Percentiles rank a stretch among this genome's conserved stretches.
Evolutionary conservation across 2,888 invertebrate genomes (phyloP).

Genomic region (Caenorhabditis zanzibari): DNA sequence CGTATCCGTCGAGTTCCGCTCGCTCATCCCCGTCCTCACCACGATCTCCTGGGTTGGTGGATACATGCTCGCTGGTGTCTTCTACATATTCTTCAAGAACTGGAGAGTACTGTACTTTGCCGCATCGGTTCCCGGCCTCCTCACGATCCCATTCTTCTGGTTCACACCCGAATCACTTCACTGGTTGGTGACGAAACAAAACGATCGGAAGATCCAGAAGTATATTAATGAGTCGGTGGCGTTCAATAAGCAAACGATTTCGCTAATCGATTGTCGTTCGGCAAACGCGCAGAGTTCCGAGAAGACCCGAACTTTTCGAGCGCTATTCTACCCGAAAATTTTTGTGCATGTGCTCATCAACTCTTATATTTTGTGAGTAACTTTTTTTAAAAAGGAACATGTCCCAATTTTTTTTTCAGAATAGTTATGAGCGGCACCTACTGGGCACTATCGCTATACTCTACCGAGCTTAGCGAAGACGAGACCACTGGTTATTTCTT

Average conservation of each 20-base stretch:
- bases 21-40: conserved; percentile 68
- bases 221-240: conserved; percentile 72
- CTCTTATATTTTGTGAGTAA: conserved; percentile 76
- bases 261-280: conserved; percentile 37
- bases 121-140: conserved; percentile 74
- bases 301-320: conserved; percentile 50
- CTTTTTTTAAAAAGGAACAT: background rate
- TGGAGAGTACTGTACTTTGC: conserved; percentile 80
- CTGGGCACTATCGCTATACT: conserved; percentile 82
- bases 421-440: conserved; percentile 81
- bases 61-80: conserved; percentile 79
- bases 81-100: conserved; percentile 71
- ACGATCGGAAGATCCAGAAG: conserved; percentile 71
- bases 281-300: conserved; percentile 26
- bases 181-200: conserved; percentile 79
- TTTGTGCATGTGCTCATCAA: conserved; percentile 76
- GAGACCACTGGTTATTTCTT: conserved; percentile 82
- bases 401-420: conserved; percentile 67
- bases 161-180: conserved; percentile 79
- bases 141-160: conserved; percentile 79
- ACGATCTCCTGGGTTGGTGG: conserved; percentile 69
- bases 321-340: conserved; percentile 60
- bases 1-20: conserved; percentile 72
- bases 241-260: conserved; percentile 72
- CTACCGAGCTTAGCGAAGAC: conserved; percentile 80